Base-by-base conservation (phyloP, 1,140 invertebrate genomes). In the Pantala flavescens region DNA sequence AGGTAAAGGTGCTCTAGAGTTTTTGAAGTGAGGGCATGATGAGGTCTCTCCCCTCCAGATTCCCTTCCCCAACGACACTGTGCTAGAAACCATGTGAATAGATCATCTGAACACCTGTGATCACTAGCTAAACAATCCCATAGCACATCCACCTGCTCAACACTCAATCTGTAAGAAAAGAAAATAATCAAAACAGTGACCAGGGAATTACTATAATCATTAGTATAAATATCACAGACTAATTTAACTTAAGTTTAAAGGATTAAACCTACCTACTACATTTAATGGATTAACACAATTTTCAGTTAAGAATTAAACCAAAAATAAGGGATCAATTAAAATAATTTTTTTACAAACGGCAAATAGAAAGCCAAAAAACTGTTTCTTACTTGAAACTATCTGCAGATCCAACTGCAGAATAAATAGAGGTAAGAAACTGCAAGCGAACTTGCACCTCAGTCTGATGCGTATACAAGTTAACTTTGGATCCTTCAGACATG, bases 401-500 rank as follows among this genome's bases (percentile, higher is more conserved):
- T 14, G 95, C 94, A 23, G 95, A 96, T 11, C 92, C 93, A 74
- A 94, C 82, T 0, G 90, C 90, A n/a, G 93, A 95, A 83, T 95
- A 98, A 43, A 97, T 90, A 71, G 93, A 94, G 2, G 94, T 93
- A 23, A 98, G 84, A 83, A 98, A 98, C 80, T 95, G 91, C 75
- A 98, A 82, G 16, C 95, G 84, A 14, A 95, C 94, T 81, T 95
- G 94, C 70, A 98, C 89, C 81, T 97, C 93, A 12, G 93, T 94
- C 80, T 93, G 91, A 82, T 96, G 94, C 72, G 84, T 85, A 77
- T 91, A 92, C 43, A 88, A 86, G 24, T 88, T 89, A 70, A 92
- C 81, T 81, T 72, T 24, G 21, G 72, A 77, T 21, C 80, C 77
- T 24, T 75, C 78, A 23, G 81, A 79, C 74, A 81, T 84, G 75